A percentile compares a stretch with the other conserved stretches of the same genome.
phyloP scores from a whole-genome alignment of 2,888 invertebrate genomes.

The Craniophora ligustri region DNA sequence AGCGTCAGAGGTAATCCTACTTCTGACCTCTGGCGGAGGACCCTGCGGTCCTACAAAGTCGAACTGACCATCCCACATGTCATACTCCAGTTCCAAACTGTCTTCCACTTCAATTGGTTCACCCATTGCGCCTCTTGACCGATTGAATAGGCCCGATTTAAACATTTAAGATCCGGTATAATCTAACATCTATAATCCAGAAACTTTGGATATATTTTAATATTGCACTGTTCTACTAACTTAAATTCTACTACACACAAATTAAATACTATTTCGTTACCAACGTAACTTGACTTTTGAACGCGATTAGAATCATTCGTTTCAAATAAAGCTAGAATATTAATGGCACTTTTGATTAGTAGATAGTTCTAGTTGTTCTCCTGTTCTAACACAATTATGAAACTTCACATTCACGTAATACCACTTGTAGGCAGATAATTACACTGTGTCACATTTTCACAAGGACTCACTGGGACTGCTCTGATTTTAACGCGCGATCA shows the following conservation, averaged over 20 bases:
- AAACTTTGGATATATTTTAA: conserved; percentile 82
- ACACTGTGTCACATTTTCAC: conserved; percentile 75
- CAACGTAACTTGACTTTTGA: conserved; percentile 69
- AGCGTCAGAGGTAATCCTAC: conserved; percentile 76
- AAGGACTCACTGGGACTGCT: conserved; percentile 52
- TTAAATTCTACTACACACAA: conserved; percentile 57
- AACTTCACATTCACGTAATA: conserved; percentile 63
- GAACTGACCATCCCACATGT: conserved; percentile 97
- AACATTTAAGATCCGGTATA: conserved; percentile 77
- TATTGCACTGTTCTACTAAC: conserved; percentile 73
- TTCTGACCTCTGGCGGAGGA: conserved; percentile 71
- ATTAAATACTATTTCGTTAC: conserved; percentile 62
- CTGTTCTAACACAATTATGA: conserved; percentile 62
- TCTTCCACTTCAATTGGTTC: conserved; percentile 85
- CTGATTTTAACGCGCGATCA: conserved; percentile 17
- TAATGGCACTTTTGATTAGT: conserved; percentile 77
- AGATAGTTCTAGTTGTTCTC: conserved; percentile 42
- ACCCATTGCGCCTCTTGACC: conserved; percentile 81
- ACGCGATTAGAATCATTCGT: conserved; percentile 75
- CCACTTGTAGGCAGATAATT: conserved; percentile 54
- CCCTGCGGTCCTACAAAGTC: conserved; percentile 92
- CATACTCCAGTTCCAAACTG: conserved; percentile 93
- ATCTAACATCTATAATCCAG: no score
- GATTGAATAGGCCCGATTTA: conserved; percentile 83
- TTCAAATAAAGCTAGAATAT: conserved; percentile 72